Conservation (phyloP, 1,140 invertebrate species). For the Lepidostoma basale region DNA sequence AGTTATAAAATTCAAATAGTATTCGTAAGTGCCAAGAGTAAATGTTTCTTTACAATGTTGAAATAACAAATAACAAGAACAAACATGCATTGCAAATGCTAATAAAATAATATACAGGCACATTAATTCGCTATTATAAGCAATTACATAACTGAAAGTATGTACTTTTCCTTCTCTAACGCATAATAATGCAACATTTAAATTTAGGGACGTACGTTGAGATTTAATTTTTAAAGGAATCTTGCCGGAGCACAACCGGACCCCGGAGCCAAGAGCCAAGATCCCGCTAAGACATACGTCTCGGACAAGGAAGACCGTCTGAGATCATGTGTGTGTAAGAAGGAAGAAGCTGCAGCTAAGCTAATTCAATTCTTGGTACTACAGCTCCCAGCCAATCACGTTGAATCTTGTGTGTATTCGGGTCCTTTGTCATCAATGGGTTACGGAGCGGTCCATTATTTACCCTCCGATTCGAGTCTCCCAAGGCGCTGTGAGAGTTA, state of each 20-base stretch:
- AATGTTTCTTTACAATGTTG: no score
- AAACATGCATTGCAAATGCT: no score
- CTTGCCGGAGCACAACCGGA: slow-evolving; percentile 13
- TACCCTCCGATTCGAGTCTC: background rate
- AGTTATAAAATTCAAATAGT: no score
- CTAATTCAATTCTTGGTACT: slow-evolving; percentile 46
- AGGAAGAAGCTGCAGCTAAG: slow-evolving; percentile 30
- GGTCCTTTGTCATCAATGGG: slow-evolving; percentile 67
- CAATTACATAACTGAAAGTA: slow-evolving; percentile 31
- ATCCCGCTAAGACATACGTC: slow-evolving; percentile 38
- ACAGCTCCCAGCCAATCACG: slow-evolving; percentile 54
- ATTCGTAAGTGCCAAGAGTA: no score
- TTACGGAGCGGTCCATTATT: slow-evolving; percentile 57
- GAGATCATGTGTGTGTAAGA: slow-evolving; percentile 24
- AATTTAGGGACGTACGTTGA: slow-evolving; percentile 23
- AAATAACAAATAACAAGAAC: no score
- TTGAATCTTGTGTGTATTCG: slow-evolving; percentile 61
- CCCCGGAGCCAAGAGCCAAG: slow-evolving; percentile 22
- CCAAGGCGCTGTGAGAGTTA: no score
- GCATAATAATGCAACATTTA: background rate
- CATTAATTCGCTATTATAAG: no score
- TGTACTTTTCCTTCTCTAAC: slow-evolving; percentile 26
- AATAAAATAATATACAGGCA: no score
- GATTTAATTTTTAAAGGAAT: slow-evolving; percentile 20
- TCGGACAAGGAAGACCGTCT: slow-evolving; percentile 36